A percentile compares a stretch with the other conserved stretches of the same genome.
phyloP scores from a whole-genome alignment of 37 sponge, comb jelly and placozoan species.

The Diacarnus erythraeanus region DNA sequence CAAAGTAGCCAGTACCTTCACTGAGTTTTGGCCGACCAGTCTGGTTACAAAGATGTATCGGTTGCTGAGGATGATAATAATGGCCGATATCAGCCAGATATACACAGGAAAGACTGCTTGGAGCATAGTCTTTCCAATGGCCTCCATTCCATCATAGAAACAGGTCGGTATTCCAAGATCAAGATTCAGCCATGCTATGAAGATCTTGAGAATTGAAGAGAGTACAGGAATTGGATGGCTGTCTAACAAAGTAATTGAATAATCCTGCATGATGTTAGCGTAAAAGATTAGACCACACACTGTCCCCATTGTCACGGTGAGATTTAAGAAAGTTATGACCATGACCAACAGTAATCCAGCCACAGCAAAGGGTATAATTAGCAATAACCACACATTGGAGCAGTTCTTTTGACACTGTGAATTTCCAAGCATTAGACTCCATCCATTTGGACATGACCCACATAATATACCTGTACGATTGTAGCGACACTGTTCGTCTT shows the following conservation, averaged over 20 bases:
- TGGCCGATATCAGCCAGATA: slow-evolving; percentile 11
- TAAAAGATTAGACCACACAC: slow-evolving; percentile 56
- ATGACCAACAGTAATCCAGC: slow-evolving; percentile 34
- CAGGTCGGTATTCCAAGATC: slow-evolving; percentile 20
- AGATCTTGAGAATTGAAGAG: neutral
- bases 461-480: slow-evolving; percentile 44
- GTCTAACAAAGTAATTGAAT: neutral
- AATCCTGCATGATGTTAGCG: slow-evolving; percentile 17
- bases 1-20: slow-evolving; percentile 19
- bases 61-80: slow-evolving; percentile 9
- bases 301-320: slow-evolving; percentile 47
- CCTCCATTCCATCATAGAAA: slow-evolving; percentile 46
- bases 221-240: slow-evolving; percentile 10
- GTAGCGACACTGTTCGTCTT: slow-evolving; percentile 45
- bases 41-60: neutral
- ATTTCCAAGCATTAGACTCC: slow-evolving; percentile 34
- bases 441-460: slow-evolving; percentile 27
- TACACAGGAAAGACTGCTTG: slow-evolving; percentile 31
- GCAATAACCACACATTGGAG: neutral
- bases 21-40: slow-evolving; percentile 8
- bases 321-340: slow-evolving; percentile 25
- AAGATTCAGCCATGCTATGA: slow-evolving; percentile 12
- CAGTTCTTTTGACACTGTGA: slow-evolving; percentile 18
- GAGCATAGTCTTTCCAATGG: slow-evolving; percentile 4
- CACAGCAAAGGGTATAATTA: slow-evolving; percentile 15